Conservation (phyloP, 2,888 invertebrate genomes). For the Polylopha cassiicola region DNA sequence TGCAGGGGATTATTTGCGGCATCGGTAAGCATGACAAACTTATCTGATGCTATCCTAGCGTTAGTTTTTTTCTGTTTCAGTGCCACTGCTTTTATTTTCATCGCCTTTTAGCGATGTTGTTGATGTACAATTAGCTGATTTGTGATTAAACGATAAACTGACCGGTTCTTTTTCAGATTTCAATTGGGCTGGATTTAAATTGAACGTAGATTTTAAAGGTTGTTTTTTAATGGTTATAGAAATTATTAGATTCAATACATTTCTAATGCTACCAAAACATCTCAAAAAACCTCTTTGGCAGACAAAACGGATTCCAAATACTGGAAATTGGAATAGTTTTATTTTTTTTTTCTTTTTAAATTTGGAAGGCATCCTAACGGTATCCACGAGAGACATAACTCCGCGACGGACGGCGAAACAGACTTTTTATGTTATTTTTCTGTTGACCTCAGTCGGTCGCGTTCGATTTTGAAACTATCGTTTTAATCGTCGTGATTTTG, state of each 20-base stretch:
- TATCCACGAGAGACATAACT: slow-evolving; percentile 70
- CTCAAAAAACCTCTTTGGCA: slow-evolving; percentile 49
- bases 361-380: slow-evolving; percentile 72
- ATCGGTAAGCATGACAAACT: slow-evolving; percentile 19
- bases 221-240: no score
- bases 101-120: no score
- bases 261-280: slow-evolving; percentile 28
- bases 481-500: slow-evolving; percentile 32
- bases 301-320: slow-evolving; percentile 73
- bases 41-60: slow-evolving; percentile 20
- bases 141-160: no score
- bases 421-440: slow-evolving; percentile 65
- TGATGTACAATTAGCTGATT: no score
- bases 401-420: slow-evolving; percentile 56
- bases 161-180: no score
- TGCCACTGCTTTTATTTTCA: no score
- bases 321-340: slow-evolving; percentile 77
- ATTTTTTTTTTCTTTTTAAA: slow-evolving; percentile 59
- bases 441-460: slow-evolving; percentile 59
- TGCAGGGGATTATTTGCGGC: slow-evolving; percentile 22
- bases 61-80: slow-evolving; percentile 18
- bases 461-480: slow-evolving; percentile 52
- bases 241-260: no score
- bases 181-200: no score
- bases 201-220: no score